phyloP scores from a whole-genome alignment of 2,797 vertebrate species.

The Hemibagrus guttatus region DNA sequence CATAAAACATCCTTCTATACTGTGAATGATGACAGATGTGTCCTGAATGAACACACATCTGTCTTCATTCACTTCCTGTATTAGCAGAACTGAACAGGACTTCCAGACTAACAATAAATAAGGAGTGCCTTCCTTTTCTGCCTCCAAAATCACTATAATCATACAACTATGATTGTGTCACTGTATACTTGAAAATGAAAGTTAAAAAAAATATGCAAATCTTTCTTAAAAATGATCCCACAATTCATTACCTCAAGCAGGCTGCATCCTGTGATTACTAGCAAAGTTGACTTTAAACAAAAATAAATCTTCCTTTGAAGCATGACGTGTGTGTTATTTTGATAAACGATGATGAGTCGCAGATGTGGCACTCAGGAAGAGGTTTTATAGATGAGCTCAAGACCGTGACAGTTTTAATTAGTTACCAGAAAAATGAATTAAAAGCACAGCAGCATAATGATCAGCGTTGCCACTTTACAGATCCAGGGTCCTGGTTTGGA shows the following conservation, averaged over 20 bases:
- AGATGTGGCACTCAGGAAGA: conserved; percentile 1
- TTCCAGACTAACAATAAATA: too few species aligned
- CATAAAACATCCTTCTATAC: background rate
- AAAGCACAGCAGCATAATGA: background rate
- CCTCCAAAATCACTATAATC: background rate
- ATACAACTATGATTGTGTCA: background rate
- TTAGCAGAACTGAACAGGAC: background rate
- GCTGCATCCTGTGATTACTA: conserved; percentile 3
- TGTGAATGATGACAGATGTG: too few species aligned
- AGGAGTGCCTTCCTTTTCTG: background rate
- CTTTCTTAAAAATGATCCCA: background rate
- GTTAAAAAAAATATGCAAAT: background rate
- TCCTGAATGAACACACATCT: background rate
- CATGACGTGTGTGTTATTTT: conserved; percentile 5
- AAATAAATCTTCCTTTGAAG: conserved; percentile 17
- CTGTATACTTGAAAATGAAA: background rate
- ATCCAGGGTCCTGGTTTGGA: background rate
- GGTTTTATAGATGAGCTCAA: background rate
- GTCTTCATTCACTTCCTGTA: background rate
- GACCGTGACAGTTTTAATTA: conserved; percentile 6
- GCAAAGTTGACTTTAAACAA: background rate
- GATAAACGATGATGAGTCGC: conserved; percentile 5
- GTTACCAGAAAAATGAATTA: conserved; percentile 2
- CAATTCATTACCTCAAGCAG: background rate
- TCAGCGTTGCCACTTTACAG: too few species aligned